Evolutionary conservation across 2,797 vertebrate genomes (phyloP).

Genomic region (Xenopus petersii): DNA sequence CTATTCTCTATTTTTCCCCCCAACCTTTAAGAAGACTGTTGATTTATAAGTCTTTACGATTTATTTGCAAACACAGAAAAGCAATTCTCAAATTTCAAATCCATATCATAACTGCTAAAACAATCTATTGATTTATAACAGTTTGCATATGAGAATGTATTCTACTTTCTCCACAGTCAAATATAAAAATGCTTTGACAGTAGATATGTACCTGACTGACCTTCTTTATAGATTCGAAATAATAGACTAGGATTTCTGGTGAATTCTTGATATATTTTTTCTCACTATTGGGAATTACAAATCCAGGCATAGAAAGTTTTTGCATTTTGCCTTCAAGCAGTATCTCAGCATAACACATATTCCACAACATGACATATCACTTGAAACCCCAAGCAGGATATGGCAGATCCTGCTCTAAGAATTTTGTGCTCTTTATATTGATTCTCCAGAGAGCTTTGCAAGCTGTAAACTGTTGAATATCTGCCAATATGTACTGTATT

Average conservation of each 20-base stretch:
- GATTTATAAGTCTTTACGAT: too few relatives aligned
- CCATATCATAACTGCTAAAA: too few relatives aligned
- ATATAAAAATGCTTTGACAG: background rate
- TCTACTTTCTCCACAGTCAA: background rate
- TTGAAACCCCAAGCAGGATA: constrained; percentile 3
- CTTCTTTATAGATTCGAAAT: constrained; percentile 1
- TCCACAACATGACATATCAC: rapidly evolving
- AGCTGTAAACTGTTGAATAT: constrained; percentile 53
- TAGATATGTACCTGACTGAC: background rate
- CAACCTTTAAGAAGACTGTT: too few relatives aligned
- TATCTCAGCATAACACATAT: rapidly evolving
- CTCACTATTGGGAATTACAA: constrained; percentile 17
- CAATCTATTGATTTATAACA: background rate
- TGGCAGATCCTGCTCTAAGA: constrained; percentile 14
- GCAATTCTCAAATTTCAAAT: too few relatives aligned
- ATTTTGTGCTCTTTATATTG: constrained; percentile 39
- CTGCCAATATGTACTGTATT: constrained; percentile 42
- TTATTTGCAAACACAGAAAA: too few relatives aligned
- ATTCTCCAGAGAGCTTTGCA: constrained; percentile 45
- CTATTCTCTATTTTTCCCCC: too few relatives aligned
- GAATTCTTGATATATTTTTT: constrained; percentile 7
- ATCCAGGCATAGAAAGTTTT: constrained; percentile 1
- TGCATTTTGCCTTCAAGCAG: background rate
- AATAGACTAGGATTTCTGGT: constrained; percentile 3
- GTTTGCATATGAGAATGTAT: background rate